Conservation (phyloP, 2,888 invertebrate genomes). For the Phengaris arion region DNA sequence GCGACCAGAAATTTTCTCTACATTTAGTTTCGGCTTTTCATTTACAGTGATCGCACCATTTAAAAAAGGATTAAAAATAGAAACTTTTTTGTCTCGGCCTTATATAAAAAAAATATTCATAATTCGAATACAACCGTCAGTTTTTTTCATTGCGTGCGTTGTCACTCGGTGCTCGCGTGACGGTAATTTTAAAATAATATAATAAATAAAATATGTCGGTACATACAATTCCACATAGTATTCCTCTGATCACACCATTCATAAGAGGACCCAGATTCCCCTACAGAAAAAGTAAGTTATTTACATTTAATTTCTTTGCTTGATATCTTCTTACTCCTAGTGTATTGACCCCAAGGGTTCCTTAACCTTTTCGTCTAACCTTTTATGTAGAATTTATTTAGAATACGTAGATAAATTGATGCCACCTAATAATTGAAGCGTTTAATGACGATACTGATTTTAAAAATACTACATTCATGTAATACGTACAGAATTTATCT, state of each 20-base stretch:
- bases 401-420: background rate
- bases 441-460: background rate
- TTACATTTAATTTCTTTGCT: background rate
- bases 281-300: constrained; percentile 73
- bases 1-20: constrained; percentile 15
- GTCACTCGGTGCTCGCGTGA: constrained; percentile 51
- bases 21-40: constrained; percentile 19
- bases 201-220: constrained; percentile 60
- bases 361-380: constrained; percentile 19
- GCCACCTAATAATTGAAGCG: background rate
- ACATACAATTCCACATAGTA: constrained; percentile 74
- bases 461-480: background rate
- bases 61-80: constrained; percentile 37
- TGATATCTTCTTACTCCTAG: constrained; percentile 29
- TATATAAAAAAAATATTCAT: constrained; percentile 41
- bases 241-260: constrained; percentile 71
- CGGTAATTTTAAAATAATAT: constrained; percentile 43
- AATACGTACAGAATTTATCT: background rate
- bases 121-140: constrained; percentile 62
- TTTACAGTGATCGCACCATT: constrained; percentile 29
- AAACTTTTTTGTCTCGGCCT: constrained; percentile 39
- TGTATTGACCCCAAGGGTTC: constrained; percentile 31
- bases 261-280: constrained; percentile 76
- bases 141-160: constrained; percentile 61
- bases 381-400: background rate